A percentile compares a stretch with the other conserved stretches of the same genome.
Evolutionary conservation across 2,888 invertebrate genomes (phyloP).

Genomic region (Glomeris marginata): DNA sequence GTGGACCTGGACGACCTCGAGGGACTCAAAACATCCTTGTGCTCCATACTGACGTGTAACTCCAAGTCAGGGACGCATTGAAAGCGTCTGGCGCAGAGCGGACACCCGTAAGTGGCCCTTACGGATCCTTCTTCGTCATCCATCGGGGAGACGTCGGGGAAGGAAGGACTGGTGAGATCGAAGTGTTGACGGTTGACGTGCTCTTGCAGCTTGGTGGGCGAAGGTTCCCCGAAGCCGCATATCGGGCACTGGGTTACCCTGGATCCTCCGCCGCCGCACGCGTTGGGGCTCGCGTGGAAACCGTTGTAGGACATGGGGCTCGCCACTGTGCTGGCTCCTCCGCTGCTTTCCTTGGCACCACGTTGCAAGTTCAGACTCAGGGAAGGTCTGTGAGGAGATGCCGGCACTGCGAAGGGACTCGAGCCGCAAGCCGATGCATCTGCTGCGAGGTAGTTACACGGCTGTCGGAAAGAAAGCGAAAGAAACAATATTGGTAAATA

Average conservation of each 20-base stretch:
- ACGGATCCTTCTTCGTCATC: constrained; percentile 12
- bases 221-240: constrained; percentile 58
- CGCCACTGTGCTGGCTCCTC: constrained; percentile 11
- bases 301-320: too few relatives aligned
- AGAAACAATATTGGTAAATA: too few relatives aligned
- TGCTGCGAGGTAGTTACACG: too few relatives aligned
- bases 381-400: constrained; percentile 35
- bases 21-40: constrained; percentile 63
- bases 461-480: too few relatives aligned
- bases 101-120: constrained; percentile 45
- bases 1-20: constrained; percentile 8
- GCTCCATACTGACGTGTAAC: constrained; percentile 70
- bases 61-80: constrained; percentile 48
- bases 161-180: constrained; percentile 54
- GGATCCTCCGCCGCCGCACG: constrained; percentile 7
- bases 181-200: constrained; percentile 73
- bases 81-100: constrained; percentile 59
- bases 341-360: constrained; percentile 2
- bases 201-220: constrained; percentile 57
- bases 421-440: too few relatives aligned
- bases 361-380: constrained; percentile 42
- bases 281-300: too few relatives aligned
- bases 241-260: constrained; percentile 46
- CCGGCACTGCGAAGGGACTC: too few relatives aligned
- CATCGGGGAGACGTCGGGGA: constrained; percentile 20